phyloP scores from a whole-genome alignment of 2,888 invertebrate genomes.

The Tetheella fluctuosa region DNA sequence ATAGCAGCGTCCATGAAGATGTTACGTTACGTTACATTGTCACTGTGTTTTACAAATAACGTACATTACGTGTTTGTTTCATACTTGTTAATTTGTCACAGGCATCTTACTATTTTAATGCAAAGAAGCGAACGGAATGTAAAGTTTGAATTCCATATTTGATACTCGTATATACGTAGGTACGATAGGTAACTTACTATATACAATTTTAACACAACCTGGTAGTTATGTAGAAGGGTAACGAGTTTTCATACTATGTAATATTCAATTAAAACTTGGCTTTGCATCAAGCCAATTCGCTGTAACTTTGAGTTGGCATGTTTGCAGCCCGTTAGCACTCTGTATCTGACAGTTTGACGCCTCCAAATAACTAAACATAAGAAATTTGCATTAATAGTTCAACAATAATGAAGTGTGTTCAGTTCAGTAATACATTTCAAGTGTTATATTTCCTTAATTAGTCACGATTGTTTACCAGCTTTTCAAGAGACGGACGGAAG shows the following conservation, averaged over 20 bases:
- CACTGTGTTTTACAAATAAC: slow-evolving; percentile 26
- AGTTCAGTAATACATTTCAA: too few relatives aligned
- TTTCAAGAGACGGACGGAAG: too few relatives aligned
- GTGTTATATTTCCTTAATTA: too few relatives aligned
- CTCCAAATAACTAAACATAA: background rate
- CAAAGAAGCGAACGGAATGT: slow-evolving; percentile 23
- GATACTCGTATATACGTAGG: background rate
- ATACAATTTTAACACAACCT: too few relatives aligned
- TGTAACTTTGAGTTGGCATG: background rate
- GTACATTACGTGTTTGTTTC: slow-evolving; percentile 18
- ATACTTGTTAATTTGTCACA: slow-evolving; percentile 37
- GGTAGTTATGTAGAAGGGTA: too few relatives aligned
- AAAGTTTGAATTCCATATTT: background rate
- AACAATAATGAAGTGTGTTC: too few relatives aligned
- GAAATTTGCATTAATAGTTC: too few relatives aligned
- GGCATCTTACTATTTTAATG: slow-evolving; percentile 39
- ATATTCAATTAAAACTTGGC: too few relatives aligned
- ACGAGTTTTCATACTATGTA: too few relatives aligned
- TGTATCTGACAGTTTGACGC: background rate
- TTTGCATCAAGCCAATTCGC: background rate
- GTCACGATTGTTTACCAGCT: too few relatives aligned
- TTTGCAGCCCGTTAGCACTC: background rate
- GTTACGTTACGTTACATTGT: slow-evolving; percentile 23
- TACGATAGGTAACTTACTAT: too few relatives aligned
- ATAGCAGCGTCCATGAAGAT: slow-evolving; percentile 22